A percentile compares a stretch with the other conserved stretches of the same genome.
Evolutionary conservation across 2,888 invertebrate species (phyloP).

Genomic region (Hirtodrosophila duncani): DNA sequence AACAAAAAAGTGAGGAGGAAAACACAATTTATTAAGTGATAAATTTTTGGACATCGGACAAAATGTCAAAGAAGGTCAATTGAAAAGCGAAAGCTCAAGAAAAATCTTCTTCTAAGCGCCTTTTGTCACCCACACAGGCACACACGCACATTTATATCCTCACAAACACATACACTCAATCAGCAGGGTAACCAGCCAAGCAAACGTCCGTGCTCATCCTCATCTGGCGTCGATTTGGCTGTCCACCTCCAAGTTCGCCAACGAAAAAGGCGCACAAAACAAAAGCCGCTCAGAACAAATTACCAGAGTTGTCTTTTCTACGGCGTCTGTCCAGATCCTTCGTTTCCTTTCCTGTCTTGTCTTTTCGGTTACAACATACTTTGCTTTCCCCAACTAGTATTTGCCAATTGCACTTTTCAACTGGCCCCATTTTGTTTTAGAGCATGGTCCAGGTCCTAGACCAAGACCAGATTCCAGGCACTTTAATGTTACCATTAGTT

Average conservation of each 20-base stretch:
- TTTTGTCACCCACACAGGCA: slow-evolving; percentile 46
- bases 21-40: slow-evolving; percentile 65
- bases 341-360: slow-evolving; percentile 21
- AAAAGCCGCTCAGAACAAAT: slow-evolving; percentile 71
- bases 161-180: slow-evolving; percentile 32
- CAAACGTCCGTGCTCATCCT: slow-evolving; percentile 30
- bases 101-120: slow-evolving; percentile 60
- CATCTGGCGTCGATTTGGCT: slow-evolving; percentile 6
- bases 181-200: slow-evolving; percentile 36
- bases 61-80: slow-evolving; percentile 66
- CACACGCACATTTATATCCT: slow-evolving; percentile 19
- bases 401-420: slow-evolving; percentile 65
- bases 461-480: slow-evolving; percentile 12
- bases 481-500: slow-evolving; percentile 39
- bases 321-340: too few species aligned
- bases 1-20: slow-evolving; percentile 8
- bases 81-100: slow-evolving; percentile 65
- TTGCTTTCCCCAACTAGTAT: slow-evolving; percentile 7
- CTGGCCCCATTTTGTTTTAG: slow-evolving; percentile 53
- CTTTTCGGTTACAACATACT: slow-evolving; percentile 21
- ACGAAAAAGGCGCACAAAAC: slow-evolving; percentile 61
- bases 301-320: slow-evolving; percentile 63
- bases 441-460: slow-evolving; percentile 33
- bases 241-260: slow-evolving; percentile 19
- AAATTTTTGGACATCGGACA: slow-evolving; percentile 57